Conservation (phyloP, 2,888 invertebrate species). For the Bugula neritina region DNA sequence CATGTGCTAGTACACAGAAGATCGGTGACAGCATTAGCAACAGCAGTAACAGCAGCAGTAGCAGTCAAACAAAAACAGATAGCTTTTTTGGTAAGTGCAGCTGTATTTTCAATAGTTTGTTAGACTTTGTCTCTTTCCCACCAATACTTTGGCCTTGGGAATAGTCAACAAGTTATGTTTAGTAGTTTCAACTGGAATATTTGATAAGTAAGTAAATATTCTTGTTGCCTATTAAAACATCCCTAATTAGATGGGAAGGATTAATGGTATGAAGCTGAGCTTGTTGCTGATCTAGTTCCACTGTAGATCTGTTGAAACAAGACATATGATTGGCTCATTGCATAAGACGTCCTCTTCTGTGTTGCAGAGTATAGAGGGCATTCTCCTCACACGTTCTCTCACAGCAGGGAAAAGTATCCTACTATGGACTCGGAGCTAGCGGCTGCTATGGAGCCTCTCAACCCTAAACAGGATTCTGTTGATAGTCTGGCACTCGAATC, state of each 20-base stretch:
- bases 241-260: not conserved
- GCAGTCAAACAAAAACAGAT: slow-evolving; percentile 17
- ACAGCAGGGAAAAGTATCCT: not conserved
- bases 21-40: slow-evolving; percentile 23
- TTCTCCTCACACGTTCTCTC: not conserved
- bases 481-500: not conserved
- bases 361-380: slow-evolving; percentile 14
- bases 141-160: too few relatives aligned
- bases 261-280: not conserved
- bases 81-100: slow-evolving; percentile 8
- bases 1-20: not conserved
- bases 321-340: too few relatives aligned
- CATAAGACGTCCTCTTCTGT: too few relatives aligned
- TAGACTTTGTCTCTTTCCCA: too few relatives aligned
- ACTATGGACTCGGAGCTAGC: slow-evolving; percentile 25
- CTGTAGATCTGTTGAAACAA: too few relatives aligned
- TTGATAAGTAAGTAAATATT: not conserved
- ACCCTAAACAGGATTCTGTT: slow-evolving; percentile 11
- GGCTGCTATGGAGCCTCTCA: slow-evolving; percentile 24
- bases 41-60: slow-evolving; percentile 23
- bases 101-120: too few relatives aligned
- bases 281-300: too few relatives aligned
- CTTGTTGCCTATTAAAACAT: not conserved
- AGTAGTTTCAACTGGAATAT: not conserved
- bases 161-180: not conserved